Evolutionary conservation across 1,140 invertebrate genomes (phyloP).

Genomic region (Drosophila paulistorum): DNA sequence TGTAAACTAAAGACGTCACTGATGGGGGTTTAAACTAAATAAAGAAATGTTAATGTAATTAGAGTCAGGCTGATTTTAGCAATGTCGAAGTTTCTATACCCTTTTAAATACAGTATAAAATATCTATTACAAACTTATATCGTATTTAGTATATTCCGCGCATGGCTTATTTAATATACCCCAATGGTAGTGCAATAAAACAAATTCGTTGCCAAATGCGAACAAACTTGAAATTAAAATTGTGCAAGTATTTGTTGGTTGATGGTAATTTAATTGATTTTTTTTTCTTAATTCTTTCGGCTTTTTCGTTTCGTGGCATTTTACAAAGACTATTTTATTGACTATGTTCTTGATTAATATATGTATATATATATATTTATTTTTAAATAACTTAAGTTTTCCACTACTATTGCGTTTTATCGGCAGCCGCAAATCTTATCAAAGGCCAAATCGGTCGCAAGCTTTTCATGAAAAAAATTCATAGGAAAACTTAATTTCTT

Average conservation of each 20-base stretch:
- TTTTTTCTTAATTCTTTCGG: conserved; percentile 5
- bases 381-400: conserved; percentile 16
- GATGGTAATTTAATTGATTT: conserved; percentile 25
- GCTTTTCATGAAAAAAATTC: background rate
- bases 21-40: background rate
- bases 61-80: too few species aligned
- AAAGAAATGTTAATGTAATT: background rate
- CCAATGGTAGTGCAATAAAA: conserved; percentile 1
- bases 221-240: conserved; percentile 29
- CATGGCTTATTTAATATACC: background rate
- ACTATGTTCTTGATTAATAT: conserved; percentile 16
- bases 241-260: background rate
- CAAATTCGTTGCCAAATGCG: conserved; percentile 14
- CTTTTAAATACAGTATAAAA: too few species aligned
- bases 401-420: conserved; percentile 24
- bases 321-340: conserved; percentile 50
- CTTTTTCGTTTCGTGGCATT: conserved; percentile 26
- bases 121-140: background rate
- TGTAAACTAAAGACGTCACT: conserved; percentile 33
- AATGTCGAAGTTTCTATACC: too few species aligned
- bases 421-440: conserved; percentile 7
- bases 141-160: background rate
- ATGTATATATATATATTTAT: conserved; percentile 40
- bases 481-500: conserved; percentile 1
- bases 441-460: conserved; percentile 15